These are phyloP conservation scores for Stegostoma tigrinum DNA, from an alignment of 2,113 vertebrate genomes.

Conservation along the genomic window DNA sequence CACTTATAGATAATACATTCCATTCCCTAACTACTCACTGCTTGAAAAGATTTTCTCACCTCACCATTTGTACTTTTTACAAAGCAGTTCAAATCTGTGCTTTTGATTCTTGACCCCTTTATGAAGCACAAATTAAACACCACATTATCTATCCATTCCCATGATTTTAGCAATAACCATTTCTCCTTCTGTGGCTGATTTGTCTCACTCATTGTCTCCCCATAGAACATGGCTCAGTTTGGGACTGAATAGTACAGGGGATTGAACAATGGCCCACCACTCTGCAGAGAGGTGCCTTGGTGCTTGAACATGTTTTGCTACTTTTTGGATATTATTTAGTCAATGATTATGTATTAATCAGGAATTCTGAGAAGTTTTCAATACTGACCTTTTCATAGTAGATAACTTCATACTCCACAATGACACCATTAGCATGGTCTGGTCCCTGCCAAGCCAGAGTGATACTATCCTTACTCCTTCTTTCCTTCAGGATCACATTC, in stretches of 20 bases:
- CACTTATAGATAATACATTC: too few relatives aligned
- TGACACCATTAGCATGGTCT: conserved; percentile 60
- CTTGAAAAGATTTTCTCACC: too few relatives aligned
- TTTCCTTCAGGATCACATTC: conserved; percentile 69
- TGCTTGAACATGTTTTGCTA: neutral
- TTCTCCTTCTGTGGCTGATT: neutral
- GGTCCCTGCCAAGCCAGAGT: conserved; percentile 71
- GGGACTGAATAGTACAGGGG: neutral
- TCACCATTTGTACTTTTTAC: too few relatives aligned
- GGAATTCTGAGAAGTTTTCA: neutral
- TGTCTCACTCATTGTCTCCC: neutral
- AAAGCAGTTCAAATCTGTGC: too few relatives aligned
- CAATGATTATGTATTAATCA: neutral
- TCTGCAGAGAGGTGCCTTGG: neutral
- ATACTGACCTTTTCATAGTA: conserved; percentile 71
- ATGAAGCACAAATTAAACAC: too few relatives aligned
- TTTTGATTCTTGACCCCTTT: too few relatives aligned
- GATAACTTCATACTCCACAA: conserved; percentile 72
- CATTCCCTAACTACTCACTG: too few relatives aligned
- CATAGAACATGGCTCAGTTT: neutral
- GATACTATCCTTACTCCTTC: conserved; percentile 69
- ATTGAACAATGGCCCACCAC: neutral
- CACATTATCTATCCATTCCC: neutral
- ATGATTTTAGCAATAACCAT: neutral
- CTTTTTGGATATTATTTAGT: neutral